Conservation (phyloP, 2,888 invertebrate species). For the Euphydryas editha region DNA sequence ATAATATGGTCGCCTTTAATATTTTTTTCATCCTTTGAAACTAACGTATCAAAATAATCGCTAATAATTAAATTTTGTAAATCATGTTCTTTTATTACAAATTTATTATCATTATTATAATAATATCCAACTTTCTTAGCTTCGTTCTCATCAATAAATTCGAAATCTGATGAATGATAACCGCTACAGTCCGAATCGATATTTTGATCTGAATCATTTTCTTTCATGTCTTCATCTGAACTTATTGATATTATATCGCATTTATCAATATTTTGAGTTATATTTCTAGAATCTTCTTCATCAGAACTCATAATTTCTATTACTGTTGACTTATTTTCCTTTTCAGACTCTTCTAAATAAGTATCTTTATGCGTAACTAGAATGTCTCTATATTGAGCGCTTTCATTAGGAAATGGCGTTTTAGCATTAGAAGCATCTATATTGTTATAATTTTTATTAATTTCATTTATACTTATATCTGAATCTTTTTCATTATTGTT, state of each 20-base stretch:
- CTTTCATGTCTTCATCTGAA: conserved; percentile 21
- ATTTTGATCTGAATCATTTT: too few relatives aligned
- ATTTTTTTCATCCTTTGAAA: background rate
- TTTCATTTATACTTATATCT: too few relatives aligned
- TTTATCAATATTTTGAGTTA: conserved; percentile 26
- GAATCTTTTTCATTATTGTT: too few relatives aligned
- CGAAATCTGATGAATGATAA: conserved; percentile 71
- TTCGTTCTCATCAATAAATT: conserved; percentile 68
- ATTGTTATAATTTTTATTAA: too few relatives aligned
- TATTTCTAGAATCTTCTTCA: background rate
- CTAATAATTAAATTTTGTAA: conserved; percentile 16
- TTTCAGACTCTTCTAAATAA: background rate
- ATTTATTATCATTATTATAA: conserved; percentile 32
- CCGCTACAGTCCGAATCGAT: conserved; percentile 41
- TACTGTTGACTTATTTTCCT: background rate
- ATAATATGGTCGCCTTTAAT: conserved; percentile 49
- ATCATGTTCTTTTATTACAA: conserved; percentile 10
- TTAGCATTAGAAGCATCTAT: too few relatives aligned
- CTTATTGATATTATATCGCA: conserved; percentile 28
- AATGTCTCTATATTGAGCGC: too few relatives aligned
- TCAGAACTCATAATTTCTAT: background rate
- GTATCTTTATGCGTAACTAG: too few relatives aligned
- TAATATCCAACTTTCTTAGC: conserved; percentile 52
- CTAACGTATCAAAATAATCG: conserved; percentile 14
- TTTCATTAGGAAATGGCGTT: too few relatives aligned